Percentiles rank a stretch among this genome's conserved stretches.
These are phyloP conservation scores for Aricia artaxerxes DNA, from an alignment of 2,888 invertebrate species.

Conservation along the genomic window DNA sequence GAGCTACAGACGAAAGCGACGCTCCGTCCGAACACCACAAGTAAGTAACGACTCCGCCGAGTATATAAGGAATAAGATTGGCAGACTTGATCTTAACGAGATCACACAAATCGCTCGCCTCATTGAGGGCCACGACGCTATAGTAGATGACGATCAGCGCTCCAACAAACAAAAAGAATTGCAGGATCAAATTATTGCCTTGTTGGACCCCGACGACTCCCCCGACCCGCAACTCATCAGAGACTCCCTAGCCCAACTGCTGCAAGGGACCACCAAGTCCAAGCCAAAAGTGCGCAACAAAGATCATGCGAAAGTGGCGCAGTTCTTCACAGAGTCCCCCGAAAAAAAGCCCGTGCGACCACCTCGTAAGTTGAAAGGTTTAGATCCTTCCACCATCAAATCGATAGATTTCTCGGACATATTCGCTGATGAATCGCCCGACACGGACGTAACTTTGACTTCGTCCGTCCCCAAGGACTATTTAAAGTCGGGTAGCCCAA, in stretches of 20 bases:
- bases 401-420: constrained; percentile 54
- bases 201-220: constrained; percentile 64
- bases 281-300: constrained; percentile 43
- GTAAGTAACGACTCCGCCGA: constrained; percentile 73
- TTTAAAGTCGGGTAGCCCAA: constrained; percentile 43
- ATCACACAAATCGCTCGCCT: constrained; percentile 66
- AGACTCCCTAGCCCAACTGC: constrained; percentile 57
- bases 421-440: constrained; percentile 56
- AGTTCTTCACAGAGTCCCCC: constrained; percentile 54
- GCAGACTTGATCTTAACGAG: constrained; percentile 66
- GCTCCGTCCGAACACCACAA: constrained; percentile 60
- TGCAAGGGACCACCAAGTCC: constrained; percentile 56
- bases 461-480: constrained; percentile 45
- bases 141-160: constrained; percentile 44
- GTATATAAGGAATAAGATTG: constrained; percentile 65
- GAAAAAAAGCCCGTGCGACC: constrained; percentile 52
- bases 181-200: constrained; percentile 66
- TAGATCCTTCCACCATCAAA: constrained; percentile 53
- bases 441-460: constrained; percentile 57
- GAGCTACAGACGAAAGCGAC: constrained; percentile 67
- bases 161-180: constrained; percentile 58
- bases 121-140: constrained; percentile 64
- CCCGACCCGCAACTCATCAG: constrained; percentile 59
- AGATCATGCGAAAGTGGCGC: constrained; percentile 47
- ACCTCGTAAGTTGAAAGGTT: constrained; percentile 60